phyloP scores from a whole-genome alignment of 1,140 invertebrate species.

The Caenorhabditis tropicalis region DNA sequence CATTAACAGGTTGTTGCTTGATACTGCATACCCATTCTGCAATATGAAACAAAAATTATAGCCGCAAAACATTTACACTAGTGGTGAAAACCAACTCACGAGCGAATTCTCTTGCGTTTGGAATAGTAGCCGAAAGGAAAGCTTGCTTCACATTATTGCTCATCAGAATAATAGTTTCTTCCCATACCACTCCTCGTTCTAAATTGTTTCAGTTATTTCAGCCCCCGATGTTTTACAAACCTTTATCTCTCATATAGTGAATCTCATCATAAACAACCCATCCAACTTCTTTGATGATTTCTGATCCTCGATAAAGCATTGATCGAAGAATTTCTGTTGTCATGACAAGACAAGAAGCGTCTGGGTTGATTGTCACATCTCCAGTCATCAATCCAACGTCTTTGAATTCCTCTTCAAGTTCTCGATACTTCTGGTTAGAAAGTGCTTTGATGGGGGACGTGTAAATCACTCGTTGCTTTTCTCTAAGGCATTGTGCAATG shows the following conservation, averaged over 20 bases:
- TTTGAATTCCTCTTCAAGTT: slow-evolving; percentile 95
- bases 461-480: slow-evolving; percentile 92
- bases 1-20: slow-evolving; percentile 93
- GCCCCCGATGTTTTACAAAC: background rate
- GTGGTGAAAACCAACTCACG: slow-evolving; percentile 40
- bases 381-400: slow-evolving; percentile 96
- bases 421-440: slow-evolving; percentile 98
- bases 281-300: slow-evolving; percentile 94
- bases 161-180: slow-evolving; percentile 95
- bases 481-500: slow-evolving; percentile 78
- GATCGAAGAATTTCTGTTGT: slow-evolving; percentile 99
- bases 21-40: slow-evolving; percentile 94
- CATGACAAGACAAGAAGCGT: slow-evolving; percentile 97
- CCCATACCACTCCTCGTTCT: slow-evolving; percentile 98
- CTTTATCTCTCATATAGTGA: slow-evolving; percentile 98
- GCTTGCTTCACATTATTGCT: slow-evolving; percentile 98
- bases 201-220: background rate
- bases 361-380: slow-evolving; percentile 98
- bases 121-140: slow-evolving; percentile 98
- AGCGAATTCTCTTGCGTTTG: slow-evolving; percentile 94
- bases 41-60: slow-evolving; percentile 41
- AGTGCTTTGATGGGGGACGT: slow-evolving; percentile 99
- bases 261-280: slow-evolving; percentile 99
- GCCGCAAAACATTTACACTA: background rate
- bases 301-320: slow-evolving; percentile 97